Conservation (phyloP, 2,888 invertebrate species). For the Acanthosepion lycidas region DNA sequence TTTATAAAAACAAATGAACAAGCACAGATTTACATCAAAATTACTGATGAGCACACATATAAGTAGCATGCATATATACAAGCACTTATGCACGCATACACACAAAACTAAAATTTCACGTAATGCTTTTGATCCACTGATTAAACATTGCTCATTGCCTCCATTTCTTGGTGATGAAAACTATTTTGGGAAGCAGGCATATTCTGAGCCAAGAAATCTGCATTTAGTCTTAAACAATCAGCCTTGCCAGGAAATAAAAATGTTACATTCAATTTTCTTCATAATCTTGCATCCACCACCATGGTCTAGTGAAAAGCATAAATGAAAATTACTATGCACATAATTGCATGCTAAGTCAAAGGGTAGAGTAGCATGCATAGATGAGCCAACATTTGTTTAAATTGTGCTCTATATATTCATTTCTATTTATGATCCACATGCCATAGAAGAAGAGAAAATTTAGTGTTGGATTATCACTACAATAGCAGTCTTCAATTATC, state of each 20-base stretch:
- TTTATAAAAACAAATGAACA: too few relatives aligned
- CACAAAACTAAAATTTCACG: too few relatives aligned
- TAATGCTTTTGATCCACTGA: background rate
- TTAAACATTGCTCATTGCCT: background rate
- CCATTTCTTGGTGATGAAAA: background rate
- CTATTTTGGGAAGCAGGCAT: background rate
- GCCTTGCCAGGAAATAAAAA: slow-evolving; percentile 1
- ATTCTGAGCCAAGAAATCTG: background rate
- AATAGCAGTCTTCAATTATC: too few relatives aligned
- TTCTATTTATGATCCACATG: too few relatives aligned
- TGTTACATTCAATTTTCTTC: background rate
- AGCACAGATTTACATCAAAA: too few relatives aligned
- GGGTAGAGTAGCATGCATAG: background rate
- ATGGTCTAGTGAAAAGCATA: background rate
- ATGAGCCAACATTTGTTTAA: background rate
- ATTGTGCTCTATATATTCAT: background rate
- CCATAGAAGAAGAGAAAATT: too few relatives aligned
- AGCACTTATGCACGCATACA: background rate
- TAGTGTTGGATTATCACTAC: too few relatives aligned
- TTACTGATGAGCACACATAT: background rate
- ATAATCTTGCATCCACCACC: background rate
- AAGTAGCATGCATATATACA: background rate
- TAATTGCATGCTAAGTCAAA: background rate
- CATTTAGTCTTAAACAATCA: background rate
- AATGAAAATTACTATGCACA: background rate